phyloP scores from a whole-genome alignment of 2,113 vertebrate species.

The Heliornis fulica region DNA sequence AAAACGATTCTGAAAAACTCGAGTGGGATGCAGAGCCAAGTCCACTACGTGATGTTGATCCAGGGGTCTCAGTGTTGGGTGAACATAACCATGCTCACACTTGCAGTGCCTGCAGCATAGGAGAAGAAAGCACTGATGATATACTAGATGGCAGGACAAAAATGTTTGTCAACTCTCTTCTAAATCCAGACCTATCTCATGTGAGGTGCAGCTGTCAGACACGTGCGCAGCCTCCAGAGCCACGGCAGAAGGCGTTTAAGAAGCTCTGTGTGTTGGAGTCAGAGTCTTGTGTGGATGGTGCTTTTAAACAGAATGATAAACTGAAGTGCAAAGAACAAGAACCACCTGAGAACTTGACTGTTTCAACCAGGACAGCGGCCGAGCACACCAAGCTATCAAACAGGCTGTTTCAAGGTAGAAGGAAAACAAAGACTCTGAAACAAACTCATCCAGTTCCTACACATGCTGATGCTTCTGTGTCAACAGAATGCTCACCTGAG shows the following conservation, averaged over 20 bases:
- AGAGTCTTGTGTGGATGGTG: not conserved
- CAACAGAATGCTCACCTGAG: slow-evolving; percentile 59
- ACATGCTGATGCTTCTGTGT: slow-evolving; percentile 50
- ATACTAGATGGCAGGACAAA: not conserved
- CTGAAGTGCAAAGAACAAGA: slow-evolving; percentile 25
- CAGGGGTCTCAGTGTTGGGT: not conserved
- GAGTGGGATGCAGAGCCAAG: not conserved
- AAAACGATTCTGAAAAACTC: not conserved
- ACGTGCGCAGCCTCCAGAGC: not conserved
- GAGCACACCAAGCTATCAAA: not conserved
- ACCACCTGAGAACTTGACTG: not conserved
- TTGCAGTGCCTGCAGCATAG: not conserved
- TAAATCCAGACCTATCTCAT: slow-evolving; percentile 25
- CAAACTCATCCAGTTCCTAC: slow-evolving; percentile 1
- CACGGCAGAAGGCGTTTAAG: not conserved
- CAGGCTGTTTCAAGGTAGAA: not conserved
- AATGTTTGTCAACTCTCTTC: not conserved
- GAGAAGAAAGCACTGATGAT: not conserved
- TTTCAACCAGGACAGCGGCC: not conserved
- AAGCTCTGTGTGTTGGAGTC: not conserved
- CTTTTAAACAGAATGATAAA: not conserved
- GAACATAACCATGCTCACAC: not conserved
- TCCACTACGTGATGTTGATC: not conserved
- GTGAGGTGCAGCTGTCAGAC: not conserved
- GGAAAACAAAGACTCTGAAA: not conserved